Conservation (phyloP, 2,888 invertebrate genomes). For the Drosophila robusta region DNA sequence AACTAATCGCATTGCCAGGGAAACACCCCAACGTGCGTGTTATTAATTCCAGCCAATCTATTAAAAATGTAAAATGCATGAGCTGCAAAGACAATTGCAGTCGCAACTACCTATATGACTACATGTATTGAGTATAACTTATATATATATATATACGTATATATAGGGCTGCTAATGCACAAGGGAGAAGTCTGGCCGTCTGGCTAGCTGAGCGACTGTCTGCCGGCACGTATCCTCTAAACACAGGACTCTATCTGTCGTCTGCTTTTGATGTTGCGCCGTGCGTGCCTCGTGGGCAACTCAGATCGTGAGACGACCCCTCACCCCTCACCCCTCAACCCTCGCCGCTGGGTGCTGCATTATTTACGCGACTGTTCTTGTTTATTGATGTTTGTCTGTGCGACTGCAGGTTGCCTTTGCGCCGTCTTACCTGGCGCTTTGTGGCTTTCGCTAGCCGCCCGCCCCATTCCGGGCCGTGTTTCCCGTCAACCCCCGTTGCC, state of each 20-base stretch:
- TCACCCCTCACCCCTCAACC: slow-evolving; percentile 3
- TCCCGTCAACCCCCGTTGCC: slow-evolving; percentile 33
- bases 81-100: slow-evolving; percentile 66
- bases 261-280: slow-evolving; percentile 60
- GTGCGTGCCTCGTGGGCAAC: slow-evolving; percentile 71
- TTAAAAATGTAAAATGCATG: slow-evolving; percentile 82
- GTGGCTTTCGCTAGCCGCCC: slow-evolving; percentile 59
- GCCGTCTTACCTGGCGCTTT: slow-evolving; percentile 69
- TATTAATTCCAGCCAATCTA: slow-evolving; percentile 81
- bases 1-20: slow-evolving; percentile 32
- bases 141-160: no score
- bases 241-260: slow-evolving; percentile 52
- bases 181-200: slow-evolving; percentile 42
- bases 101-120: slow-evolving; percentile 35
- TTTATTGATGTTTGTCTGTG: slow-evolving; percentile 78
- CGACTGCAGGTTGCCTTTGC: slow-evolving; percentile 48
- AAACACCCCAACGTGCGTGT: slow-evolving; percentile 59
- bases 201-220: slow-evolving; percentile 25
- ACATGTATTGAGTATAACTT: neutral
- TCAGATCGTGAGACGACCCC: slow-evolving; percentile 48
- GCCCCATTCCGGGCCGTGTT: slow-evolving; percentile 17
- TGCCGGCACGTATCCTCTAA: slow-evolving; percentile 55
- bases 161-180: slow-evolving; percentile 41
- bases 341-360: slow-evolving; percentile 66
- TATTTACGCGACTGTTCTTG: slow-evolving; percentile 78